Base-by-base conservation (phyloP, 2,113 vertebrate species). In the Vombatus ursinus region DNA sequence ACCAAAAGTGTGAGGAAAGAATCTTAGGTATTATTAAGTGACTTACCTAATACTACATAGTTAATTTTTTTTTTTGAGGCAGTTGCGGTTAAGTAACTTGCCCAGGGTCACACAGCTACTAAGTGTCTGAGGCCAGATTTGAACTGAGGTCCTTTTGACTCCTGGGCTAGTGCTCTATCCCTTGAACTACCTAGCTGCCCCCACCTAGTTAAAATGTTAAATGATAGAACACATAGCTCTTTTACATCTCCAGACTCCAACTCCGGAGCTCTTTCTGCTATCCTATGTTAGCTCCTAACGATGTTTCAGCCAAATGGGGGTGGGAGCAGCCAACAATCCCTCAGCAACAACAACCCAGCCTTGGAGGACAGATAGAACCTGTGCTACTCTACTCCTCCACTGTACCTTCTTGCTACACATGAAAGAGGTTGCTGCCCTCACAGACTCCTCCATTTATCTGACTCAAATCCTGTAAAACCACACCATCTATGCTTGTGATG, bases 391-490 rank as follows among this genome's bases (percentile, higher is more conserved):
- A 97, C 94, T 98, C 94, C 93, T 97, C 93, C 97, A 96, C 94
- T 97, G 96, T 94, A 93, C 97, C 0, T 97, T 97, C 92, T 95
- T 99, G 47, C 97, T 97, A 94, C 98, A 98, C 95, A 96, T 97
- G 95, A 97, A 90, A 22, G 98, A 98, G 96, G 98, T 98, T 57
- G 96, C 98, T 0, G 98, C 98, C 50, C 98, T 99, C 96, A 97
- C 98, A 0, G 98, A 99, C 96, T 99, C 99, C 98, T 98, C 98
- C 89, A 98, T 98, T 98, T 99, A 99, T 98, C 98, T 99, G 97
- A 99, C 99, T 96, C 99, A 99, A 98, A 99, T 99, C 97, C 99
- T 99, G 97, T 99, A 98, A 97, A 99, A 99, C 97, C 99, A 99
- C 96, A 99, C 99, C 0, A 99, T 98, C 54, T 99, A 98, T 49